A percentile compares a stretch with the other conserved stretches of the same genome.
These are phyloP conservation scores for Cremastobaeus sp. DNA, from an alignment of 2,888 invertebrate species.

Conservation along the genomic window DNA sequence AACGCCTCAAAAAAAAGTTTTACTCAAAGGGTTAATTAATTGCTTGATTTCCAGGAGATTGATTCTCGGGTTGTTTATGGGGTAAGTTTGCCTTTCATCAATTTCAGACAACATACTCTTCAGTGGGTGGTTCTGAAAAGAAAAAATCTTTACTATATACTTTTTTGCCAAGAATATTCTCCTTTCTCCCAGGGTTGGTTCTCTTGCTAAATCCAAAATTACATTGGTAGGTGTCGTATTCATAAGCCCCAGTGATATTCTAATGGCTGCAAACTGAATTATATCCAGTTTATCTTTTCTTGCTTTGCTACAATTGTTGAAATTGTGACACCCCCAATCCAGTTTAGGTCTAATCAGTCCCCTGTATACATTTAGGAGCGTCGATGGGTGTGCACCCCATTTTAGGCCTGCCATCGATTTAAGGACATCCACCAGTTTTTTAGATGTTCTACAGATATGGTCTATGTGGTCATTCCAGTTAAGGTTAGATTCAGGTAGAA, in stretches of 20 bases:
- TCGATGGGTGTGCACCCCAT: not conserved
- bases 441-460: not conserved
- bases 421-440: not conserved
- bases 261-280: not conserved
- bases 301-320: not conserved
- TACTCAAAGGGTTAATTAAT: no score
- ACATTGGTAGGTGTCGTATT: not conserved
- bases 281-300: not conserved
- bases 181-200: not conserved
- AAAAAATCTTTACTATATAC: not conserved
- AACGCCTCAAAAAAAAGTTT: no score
- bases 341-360: not conserved
- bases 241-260: not conserved
- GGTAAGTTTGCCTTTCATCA: no score
- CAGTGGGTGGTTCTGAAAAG: not conserved
- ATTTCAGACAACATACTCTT: no score
- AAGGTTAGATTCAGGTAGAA: not conserved
- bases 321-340: constrained; percentile 1
- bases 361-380: not conserved
- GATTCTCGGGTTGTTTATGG: no score
- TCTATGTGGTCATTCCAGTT: not conserved
- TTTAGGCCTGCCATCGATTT: not conserved
- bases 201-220: not conserved
- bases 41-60: no score
- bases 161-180: not conserved